These are phyloP conservation scores for Thysanoteuthis rhombus DNA, from an alignment of 2,888 invertebrate species.

Conservation along the genomic window DNA sequence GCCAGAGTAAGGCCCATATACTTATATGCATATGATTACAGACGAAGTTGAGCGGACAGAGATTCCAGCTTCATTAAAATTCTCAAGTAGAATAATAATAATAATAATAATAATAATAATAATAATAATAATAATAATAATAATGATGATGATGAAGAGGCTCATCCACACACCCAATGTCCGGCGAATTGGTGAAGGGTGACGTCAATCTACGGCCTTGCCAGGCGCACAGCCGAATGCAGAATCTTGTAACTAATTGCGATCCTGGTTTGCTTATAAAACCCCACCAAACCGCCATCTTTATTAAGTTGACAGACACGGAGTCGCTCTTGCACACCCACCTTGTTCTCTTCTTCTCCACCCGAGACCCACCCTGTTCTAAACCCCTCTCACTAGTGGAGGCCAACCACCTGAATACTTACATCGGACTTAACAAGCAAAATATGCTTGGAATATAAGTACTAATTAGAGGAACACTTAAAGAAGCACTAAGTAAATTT, in stretches of 20 bases:
- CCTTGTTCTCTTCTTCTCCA: not conserved
- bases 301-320: conserved; percentile 12
- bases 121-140: not conserved
- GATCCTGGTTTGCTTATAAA: not conserved
- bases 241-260: not conserved
- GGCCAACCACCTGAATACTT: not conserved
- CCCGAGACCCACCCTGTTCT: not conserved
- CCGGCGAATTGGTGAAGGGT: not conserved
- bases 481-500: conserved; percentile 12
- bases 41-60: too few species aligned
- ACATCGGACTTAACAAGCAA: conserved; percentile 12
- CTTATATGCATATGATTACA: too few species aligned
- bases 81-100: not conserved
- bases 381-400: not conserved
- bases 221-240: not conserved
- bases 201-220: not conserved
- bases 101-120: not conserved
- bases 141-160: too few species aligned
- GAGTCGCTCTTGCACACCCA: not conserved
- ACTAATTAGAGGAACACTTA: conserved; percentile 12
- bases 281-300: not conserved
- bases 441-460: not conserved
- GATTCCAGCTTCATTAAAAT: not conserved
- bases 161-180: not conserved
- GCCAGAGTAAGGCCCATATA: too few species aligned